Base-by-base conservation (phyloP, 2,797 vertebrate genomes). In the Micromesistius poutassou region DNA sequence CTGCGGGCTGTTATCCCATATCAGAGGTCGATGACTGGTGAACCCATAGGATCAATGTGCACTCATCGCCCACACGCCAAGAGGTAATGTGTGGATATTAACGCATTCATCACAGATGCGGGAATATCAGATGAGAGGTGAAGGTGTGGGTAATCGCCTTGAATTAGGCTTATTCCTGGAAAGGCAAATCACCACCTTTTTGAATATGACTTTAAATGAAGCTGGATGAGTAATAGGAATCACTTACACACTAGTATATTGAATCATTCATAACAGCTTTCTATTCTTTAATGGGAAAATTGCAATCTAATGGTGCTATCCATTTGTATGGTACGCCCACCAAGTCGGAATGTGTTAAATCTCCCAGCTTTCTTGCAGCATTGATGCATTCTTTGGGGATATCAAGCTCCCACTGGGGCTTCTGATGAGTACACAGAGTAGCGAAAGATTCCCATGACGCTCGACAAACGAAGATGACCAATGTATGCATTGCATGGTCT, bases 51-150 rank as follows among this genome's bases (percentile, higher is more conserved):
- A 16, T 30, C 8, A n/a, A 31, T 28, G 13, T 74, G 75, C 22
- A 84, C 88, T 92, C 85, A 88, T 91, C 78, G 80, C 30, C 50
- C 68, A 75, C 76, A 78, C 77, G 25, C 25, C 50, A 66, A 76
- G 75, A 78, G 74, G 74, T n/a, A 81, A 31, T 77, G 77, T 46
- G 6, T 55, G 6, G 71, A 79, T 83, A 89, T 89, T 87, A 83
- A 79, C 46, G 76, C 80, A 89, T 90, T 82, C 68, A 81, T 90
- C 87, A 86, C 13, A 71, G 55, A 73, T 46, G 76, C 72, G 71
- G 70, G 71, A n/a, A 74, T 0, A 10, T 13, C 22, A 38, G 62
- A 38, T 6, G 7, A n/a, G 25, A n/a, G 55, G 30, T 73, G 38
- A 72, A 30, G 42, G 25, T n/a, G 74, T 68, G 76, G 75, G 75